Conservation (phyloP, 2,113 vertebrate genomes). For the Buteo buteo region DNA sequence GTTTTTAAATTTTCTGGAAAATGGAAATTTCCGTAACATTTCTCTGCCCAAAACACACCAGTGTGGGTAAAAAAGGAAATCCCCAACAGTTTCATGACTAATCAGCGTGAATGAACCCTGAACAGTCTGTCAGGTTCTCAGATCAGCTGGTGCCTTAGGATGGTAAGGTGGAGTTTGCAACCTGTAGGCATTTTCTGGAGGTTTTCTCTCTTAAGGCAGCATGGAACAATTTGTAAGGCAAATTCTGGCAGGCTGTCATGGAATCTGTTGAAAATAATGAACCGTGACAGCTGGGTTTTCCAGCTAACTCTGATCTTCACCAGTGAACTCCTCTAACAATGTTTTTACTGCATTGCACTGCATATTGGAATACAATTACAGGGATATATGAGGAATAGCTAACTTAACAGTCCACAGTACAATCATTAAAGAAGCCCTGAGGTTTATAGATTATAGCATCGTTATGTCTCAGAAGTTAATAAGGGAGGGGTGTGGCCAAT, state of each 20-base stretch:
- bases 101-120: background rate
- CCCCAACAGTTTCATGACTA: background rate
- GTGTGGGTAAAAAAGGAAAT: background rate
- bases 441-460: background rate
- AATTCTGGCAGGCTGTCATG: background rate
- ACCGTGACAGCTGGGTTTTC: background rate
- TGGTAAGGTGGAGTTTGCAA: background rate
- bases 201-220: background rate
- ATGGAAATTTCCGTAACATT: rapidly evolving
- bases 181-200: background rate
- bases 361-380: background rate
- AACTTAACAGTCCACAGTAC: background rate
- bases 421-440: background rate
- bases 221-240: background rate
- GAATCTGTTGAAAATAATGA: background rate
- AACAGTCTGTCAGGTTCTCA: background rate
- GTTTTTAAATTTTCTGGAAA: background rate
- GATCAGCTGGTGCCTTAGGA: background rate
- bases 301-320: background rate
- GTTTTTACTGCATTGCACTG: background rate
- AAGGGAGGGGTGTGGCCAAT: background rate
- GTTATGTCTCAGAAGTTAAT: background rate
- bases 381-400: background rate
- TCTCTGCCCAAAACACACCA: background rate
- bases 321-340: background rate